phyloP scores from a whole-genome alignment of 2,797 vertebrate genomes.

The Tarsius wallacei region DNA sequence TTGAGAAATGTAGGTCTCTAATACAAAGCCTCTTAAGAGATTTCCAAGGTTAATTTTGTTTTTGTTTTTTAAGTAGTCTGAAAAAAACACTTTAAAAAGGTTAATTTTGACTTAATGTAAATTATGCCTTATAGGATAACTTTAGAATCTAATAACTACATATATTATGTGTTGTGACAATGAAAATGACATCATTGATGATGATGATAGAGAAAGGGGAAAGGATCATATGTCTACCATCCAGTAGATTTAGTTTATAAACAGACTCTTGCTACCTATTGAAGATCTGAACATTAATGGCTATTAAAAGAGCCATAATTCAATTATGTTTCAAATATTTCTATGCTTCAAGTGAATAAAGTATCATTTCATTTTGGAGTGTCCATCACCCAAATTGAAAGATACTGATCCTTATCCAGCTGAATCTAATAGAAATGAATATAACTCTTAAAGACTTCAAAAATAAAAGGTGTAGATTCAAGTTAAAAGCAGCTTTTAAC shows the following conservation, averaged over 20 bases:
- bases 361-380: slow-evolving; percentile 83
- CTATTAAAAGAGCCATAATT: slow-evolving; percentile 80
- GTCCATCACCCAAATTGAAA: slow-evolving; percentile 75
- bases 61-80: not conserved
- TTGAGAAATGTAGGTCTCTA: slow-evolving; percentile 2
- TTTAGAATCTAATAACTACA: slow-evolving; percentile 8
- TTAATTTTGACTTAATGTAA: slow-evolving; percentile 1
- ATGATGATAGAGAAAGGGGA: not conserved
- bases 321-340: slow-evolving; percentile 86
- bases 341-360: slow-evolving; percentile 81
- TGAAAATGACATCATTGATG: not conserved
- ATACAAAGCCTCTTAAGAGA: not conserved
- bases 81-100: not conserved
- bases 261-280: not conserved
- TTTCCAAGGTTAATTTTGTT: not conserved
- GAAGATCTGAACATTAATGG: not conserved
- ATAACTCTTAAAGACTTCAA: slow-evolving; percentile 70
- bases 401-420: slow-evolving; percentile 76
- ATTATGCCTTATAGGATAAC: slow-evolving; percentile 24
- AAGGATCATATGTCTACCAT: not conserved
- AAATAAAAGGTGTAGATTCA: slow-evolving; percentile 75
- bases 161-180: not conserved
- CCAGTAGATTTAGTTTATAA: slow-evolving; percentile 32
- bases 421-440: slow-evolving; percentile 81
- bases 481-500: slow-evolving; percentile 78